Evolutionary conservation across 2,113 vertebrate species (phyloP).

Genomic region (Lasiurus borealis): DNA sequence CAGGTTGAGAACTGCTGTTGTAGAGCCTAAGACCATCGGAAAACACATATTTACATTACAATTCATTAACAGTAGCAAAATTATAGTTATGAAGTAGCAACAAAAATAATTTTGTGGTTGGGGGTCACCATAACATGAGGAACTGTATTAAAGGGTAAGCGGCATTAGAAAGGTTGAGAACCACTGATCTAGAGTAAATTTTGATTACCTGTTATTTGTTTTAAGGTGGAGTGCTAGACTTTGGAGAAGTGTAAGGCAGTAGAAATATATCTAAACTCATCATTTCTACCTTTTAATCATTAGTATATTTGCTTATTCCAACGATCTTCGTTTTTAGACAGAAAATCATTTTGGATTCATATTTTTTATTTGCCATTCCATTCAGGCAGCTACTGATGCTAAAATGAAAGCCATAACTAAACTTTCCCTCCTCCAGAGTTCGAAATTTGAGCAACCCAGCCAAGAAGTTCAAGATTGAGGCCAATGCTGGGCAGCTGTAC

Average conservation of each 20-base stretch:
- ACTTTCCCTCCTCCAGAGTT: slow-evolving; percentile 89
- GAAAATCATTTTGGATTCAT: slow-evolving; percentile 63
- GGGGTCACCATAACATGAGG: too few species aligned
- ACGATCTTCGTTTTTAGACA: slow-evolving; percentile 66
- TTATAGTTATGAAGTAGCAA: too few species aligned
- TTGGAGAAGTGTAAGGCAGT: slow-evolving; percentile 7
- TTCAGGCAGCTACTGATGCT: slow-evolving; percentile 57
- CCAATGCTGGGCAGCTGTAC: slow-evolving; percentile 97
- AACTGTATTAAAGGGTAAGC: too few species aligned
- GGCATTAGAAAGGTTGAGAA: too few species aligned
- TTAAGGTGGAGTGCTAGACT: background rate
- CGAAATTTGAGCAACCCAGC: slow-evolving; percentile 97
- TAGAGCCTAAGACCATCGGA: too few species aligned
- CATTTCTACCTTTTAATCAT: background rate
- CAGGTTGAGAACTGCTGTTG: too few species aligned
- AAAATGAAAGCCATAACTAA: slow-evolving; percentile 76
- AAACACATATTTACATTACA: too few species aligned
- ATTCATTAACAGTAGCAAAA: too few species aligned
- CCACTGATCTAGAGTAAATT: background rate
- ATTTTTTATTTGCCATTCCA: slow-evolving; percentile 71
- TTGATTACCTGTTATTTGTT: background rate
- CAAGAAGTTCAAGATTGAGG: slow-evolving; percentile 99
- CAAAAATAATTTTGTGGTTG: too few species aligned
- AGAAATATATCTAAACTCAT: slow-evolving; percentile 24
- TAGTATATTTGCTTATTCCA: slow-evolving; percentile 18